These are phyloP conservation scores for Anodontia alba DNA, from an alignment of 2,888 invertebrate genomes.

Conservation along the genomic window DNA sequence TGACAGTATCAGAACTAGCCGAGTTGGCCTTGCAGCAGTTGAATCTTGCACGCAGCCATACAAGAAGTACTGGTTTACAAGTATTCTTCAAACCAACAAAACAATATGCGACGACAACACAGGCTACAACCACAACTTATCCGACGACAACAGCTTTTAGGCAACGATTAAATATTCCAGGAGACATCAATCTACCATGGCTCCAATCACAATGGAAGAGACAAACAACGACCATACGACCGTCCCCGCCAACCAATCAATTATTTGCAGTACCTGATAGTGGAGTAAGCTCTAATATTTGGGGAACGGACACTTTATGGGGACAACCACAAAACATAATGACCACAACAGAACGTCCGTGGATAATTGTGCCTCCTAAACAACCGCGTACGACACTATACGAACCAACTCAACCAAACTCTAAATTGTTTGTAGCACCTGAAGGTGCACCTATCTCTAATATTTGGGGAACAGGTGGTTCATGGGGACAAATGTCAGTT, in stretches of 20 bases:
- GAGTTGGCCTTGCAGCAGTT: slow-evolving; percentile 27
- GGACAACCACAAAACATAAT: neutral
- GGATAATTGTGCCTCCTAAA: neutral
- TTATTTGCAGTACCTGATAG: neutral
- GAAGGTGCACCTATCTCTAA: neutral
- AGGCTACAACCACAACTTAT: neutral
- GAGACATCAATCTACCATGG: neutral
- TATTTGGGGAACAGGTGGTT: neutral
- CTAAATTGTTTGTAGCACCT: no score
- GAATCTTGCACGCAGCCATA: neutral
- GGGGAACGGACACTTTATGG: neutral
- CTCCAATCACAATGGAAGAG: neutral
- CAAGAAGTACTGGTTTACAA: slow-evolving; percentile 21
- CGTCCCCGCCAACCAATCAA: neutral
- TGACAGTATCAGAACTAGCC: slow-evolving; percentile 48
- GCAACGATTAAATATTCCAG: neutral
- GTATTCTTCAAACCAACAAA: slow-evolving; percentile 33
- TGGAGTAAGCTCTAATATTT: neutral
- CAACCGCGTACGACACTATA: neutral
- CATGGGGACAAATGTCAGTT: neutral
- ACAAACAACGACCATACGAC: neutral
- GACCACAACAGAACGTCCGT: neutral
- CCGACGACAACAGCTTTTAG: neutral
- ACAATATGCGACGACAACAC: neutral
- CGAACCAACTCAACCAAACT: no score